Evolutionary conservation across 92 coral and sea anemone species (phyloP).

Genomic region (Phymanthus crucifer): DNA sequence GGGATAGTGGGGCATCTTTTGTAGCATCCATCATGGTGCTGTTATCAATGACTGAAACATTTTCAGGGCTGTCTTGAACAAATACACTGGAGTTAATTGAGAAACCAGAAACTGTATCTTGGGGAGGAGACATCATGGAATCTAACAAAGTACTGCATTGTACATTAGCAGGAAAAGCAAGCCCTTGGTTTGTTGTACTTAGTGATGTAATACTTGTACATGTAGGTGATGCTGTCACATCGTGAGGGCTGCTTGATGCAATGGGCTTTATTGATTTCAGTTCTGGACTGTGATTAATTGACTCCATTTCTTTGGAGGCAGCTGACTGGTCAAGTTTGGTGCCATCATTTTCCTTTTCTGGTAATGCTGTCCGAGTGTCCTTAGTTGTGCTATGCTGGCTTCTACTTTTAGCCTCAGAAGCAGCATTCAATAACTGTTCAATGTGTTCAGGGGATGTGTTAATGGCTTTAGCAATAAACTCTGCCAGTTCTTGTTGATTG

Average conservation of each 20-base stretch:
- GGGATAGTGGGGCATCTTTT: slow-evolving; percentile 16
- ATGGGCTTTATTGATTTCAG: slow-evolving; percentile 54
- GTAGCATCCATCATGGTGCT: slow-evolving; percentile 7
- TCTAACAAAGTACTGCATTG: background rate
- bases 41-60: slow-evolving; percentile 45
- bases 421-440: slow-evolving; percentile 56
- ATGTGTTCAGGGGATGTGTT: slow-evolving; percentile 75
- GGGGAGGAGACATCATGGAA: background rate
- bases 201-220: slow-evolving; percentile 13
- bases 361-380: background rate
- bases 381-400: background rate
- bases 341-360: background rate
- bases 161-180: slow-evolving; percentile 11
- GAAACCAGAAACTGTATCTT: slow-evolving; percentile 19
- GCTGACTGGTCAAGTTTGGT: background rate
- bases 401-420: slow-evolving; percentile 57
- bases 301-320: background rate
- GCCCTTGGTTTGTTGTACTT: background rate
- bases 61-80: slow-evolving; percentile 47
- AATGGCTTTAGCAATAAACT: slow-evolving; percentile 70
- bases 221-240: background rate
- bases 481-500: slow-evolving; percentile 53
- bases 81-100: slow-evolving; percentile 52
- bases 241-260: slow-evolving; percentile 82
- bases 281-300: slow-evolving; percentile 29